Evolutionary conservation across 37 sponge, comb jelly and placozoan species (phyloP).

Genomic region (Petrosia ficiformis): DNA sequence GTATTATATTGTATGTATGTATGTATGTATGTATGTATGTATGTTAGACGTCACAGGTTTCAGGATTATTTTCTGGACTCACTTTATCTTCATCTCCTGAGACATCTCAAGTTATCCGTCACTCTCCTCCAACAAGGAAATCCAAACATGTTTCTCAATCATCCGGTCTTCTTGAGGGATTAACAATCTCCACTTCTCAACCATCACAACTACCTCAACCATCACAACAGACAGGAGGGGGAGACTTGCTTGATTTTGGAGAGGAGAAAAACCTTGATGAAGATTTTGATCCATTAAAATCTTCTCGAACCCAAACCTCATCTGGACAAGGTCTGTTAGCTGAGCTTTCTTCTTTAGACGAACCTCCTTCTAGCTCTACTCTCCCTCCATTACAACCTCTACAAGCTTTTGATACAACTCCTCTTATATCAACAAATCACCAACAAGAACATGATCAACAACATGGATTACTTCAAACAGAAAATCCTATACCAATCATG

Average conservation of each 20-base stretch:
- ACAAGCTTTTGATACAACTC: not conserved
- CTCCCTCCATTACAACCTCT: not conserved
- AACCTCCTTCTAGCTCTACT: not conserved
- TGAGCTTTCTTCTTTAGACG: not conserved
- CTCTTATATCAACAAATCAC: not conserved
- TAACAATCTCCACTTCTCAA: not conserved
- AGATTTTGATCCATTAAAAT: not conserved
- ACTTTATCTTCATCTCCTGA: not conserved
- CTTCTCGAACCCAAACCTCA: not conserved
- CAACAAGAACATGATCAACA: too few relatives aligned
- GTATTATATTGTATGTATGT: too few relatives aligned
- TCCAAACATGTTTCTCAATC: not conserved
- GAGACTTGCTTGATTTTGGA: not conserved
- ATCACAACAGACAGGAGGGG: not conserved
- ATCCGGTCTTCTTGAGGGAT: not conserved
- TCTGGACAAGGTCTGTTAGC: not conserved
- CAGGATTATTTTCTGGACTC: slow-evolving; percentile 2
- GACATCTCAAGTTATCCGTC: not conserved
- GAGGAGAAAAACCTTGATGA: not conserved
- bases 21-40: too few relatives aligned
- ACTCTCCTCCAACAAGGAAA: slow-evolving; percentile 1
- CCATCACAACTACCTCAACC: not conserved
- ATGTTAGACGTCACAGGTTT: too few relatives aligned
- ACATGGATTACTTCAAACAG: too few relatives aligned
- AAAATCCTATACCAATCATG: too few relatives aligned